Percentiles rank a stretch among this genome's conserved stretches.
Evolutionary conservation across 64 coral and sea anemone genomes (phyloP).

Genomic region (Hydrozoanthus tunicans): DNA sequence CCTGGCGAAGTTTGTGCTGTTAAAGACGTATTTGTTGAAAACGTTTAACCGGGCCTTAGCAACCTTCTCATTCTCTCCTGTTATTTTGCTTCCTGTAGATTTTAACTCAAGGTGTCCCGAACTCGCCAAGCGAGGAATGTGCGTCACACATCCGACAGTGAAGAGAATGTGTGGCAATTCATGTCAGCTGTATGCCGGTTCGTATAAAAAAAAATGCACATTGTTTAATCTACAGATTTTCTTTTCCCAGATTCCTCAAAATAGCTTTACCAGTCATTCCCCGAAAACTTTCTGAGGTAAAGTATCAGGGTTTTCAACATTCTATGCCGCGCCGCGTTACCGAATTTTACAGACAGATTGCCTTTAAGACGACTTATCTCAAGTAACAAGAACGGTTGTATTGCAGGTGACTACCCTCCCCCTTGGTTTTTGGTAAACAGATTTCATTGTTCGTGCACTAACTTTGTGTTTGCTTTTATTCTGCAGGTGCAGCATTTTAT

Average conservation of each 20-base stretch:
- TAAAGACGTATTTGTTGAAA: not conserved
- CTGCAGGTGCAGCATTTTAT: not conserved
- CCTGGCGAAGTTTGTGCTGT: not conserved
- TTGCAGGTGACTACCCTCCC: not conserved
- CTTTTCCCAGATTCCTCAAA: not conserved
- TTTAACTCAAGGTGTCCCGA: constrained; percentile 26
- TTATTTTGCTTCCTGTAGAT: not conserved
- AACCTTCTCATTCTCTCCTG: not conserved
- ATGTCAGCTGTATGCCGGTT: constrained; percentile 30
- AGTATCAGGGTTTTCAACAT: too few relatives aligned
- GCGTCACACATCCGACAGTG: not conserved
- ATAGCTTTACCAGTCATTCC: not conserved
- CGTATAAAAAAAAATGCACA: not conserved
- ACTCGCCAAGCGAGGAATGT: constrained; percentile 29
- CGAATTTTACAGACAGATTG: too few relatives aligned
- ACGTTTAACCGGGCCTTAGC: not conserved
- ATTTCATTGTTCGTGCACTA: not conserved
- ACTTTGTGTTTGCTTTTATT: not conserved
- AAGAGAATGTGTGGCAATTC: constrained; percentile 4
- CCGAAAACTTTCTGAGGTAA: not conserved
- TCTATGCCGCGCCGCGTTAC: too few relatives aligned
- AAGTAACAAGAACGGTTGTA: too few relatives aligned
- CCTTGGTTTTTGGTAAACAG: not conserved
- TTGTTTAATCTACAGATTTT: not conserved
- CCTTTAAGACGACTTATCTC: too few relatives aligned